These are phyloP conservation scores for Oscheius myriophilus DNA, from an alignment of 2,888 invertebrate species.

Conservation along the genomic window DNA sequence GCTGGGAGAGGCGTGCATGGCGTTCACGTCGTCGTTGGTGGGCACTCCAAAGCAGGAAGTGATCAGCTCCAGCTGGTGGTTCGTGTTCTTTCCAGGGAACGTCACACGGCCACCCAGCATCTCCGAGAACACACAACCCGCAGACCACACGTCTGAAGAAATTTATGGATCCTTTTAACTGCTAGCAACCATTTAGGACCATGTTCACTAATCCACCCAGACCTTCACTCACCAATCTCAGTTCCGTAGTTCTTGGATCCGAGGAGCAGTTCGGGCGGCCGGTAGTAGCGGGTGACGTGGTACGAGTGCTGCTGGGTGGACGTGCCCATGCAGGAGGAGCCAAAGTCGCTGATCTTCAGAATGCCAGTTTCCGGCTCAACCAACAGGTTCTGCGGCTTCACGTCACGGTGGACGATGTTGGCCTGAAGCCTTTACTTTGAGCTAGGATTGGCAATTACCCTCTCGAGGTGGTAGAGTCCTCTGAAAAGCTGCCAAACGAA, in stretches of 20 bases:
- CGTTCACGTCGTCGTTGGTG: constrained; percentile 16
- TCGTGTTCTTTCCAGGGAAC: constrained; percentile 44
- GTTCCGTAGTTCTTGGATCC: constrained; percentile 87
- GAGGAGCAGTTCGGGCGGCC: constrained; percentile 72
- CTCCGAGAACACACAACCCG: constrained; percentile 56
- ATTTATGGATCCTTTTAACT: too few relatives aligned
- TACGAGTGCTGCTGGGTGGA: constrained; percentile 46
- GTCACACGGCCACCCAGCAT: constrained; percentile 45
- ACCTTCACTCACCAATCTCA: constrained; percentile 92
- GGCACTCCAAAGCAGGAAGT: constrained; percentile 20
- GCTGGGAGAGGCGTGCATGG: constrained; percentile 12
- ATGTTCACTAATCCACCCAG: too few relatives aligned
- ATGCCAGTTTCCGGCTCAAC: constrained; percentile 89
- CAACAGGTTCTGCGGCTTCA: constrained; percentile 98
- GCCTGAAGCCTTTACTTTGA: constrained; percentile 21
- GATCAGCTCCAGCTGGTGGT: constrained; percentile 36
- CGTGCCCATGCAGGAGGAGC: constrained; percentile 71
- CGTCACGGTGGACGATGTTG: constrained; percentile 82
- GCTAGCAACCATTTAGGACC: too few relatives aligned
- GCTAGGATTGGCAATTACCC: constrained; percentile 19
- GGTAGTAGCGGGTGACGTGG: constrained; percentile 75
- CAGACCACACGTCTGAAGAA: constrained; percentile 56
- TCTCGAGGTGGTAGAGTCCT: constrained; percentile 49
- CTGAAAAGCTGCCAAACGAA: constrained; percentile 58
- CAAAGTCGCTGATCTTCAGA: constrained; percentile 94